phyloP scores from a whole-genome alignment of 2,888 invertebrate genomes.

The Lasioglossum marginatum region DNA sequence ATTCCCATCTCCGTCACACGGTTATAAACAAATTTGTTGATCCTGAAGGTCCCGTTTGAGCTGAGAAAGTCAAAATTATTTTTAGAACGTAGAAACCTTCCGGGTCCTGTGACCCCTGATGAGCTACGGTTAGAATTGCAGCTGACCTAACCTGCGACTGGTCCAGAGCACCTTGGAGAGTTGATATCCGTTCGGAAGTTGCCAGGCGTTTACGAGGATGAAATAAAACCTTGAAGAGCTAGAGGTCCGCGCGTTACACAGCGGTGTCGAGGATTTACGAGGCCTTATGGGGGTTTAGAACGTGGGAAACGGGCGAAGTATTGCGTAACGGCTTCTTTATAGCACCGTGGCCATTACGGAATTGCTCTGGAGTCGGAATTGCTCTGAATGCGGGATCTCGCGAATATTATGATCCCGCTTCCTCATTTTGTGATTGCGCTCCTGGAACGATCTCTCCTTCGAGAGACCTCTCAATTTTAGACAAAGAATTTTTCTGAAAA shows the following conservation, averaged over 20 bases:
- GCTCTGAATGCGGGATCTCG: constrained; percentile 32
- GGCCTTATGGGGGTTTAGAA: constrained; percentile 16
- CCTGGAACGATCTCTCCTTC: neutral
- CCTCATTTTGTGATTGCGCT: constrained; percentile 23
- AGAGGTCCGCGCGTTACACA: constrained; percentile 20
- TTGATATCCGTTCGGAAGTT: constrained; percentile 19
- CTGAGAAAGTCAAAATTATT: neutral
- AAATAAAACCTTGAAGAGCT: constrained; percentile 44
- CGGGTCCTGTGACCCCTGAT: neutral
- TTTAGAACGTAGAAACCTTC: neutral
- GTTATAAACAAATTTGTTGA: no score
- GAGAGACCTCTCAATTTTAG: no score
- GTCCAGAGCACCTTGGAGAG: neutral
- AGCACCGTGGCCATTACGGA: constrained; percentile 60
- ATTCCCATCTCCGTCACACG: no score
- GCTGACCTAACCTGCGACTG: neutral
- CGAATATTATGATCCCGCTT: constrained; percentile 34
- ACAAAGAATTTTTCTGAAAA: no score
- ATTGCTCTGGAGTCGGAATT: constrained; percentile 60
- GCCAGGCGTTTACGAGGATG: constrained; percentile 60
- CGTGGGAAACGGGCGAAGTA: constrained; percentile 11
- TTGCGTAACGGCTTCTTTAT: constrained; percentile 54
- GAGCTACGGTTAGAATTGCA: neutral
- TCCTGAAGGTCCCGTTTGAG: no score
- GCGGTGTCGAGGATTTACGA: constrained; percentile 43